Evolutionary conservation across 2,797 vertebrate species (phyloP), one percentile per base, ranked within the genome.

Genomic region (Triplophysa bombifrons): DNA sequence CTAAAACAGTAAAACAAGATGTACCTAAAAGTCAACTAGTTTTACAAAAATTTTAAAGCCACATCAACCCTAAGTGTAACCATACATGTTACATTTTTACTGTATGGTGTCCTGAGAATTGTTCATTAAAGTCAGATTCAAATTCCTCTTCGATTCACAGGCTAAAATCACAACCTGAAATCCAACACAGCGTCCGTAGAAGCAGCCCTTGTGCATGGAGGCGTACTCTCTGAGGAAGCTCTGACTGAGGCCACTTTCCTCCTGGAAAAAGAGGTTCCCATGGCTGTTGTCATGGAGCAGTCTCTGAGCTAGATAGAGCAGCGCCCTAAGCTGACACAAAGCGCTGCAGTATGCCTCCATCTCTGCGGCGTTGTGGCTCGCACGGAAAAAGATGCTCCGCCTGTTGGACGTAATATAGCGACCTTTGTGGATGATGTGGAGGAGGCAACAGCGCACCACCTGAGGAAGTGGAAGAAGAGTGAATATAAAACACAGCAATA

Each of bases 171-270:
- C 84, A 7, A 97, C 96, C 95, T 97, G 96, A 87, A 98, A 98
- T 78, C 96, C 96, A 38, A 98, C 91, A 83, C 96, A 98, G 46
- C 96, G 95, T 2, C 96, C 96, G 0, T 97, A 98, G 90, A 98
- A 98, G 90, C 96, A 97, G 30, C 95, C 96, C 84, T 96, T 97
- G 88, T 96, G 95, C 93, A 98, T 95, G 0, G 95, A 95, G 71
- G 94, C 81, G 41, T 96, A 97, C 84, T 98, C 96, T 0, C 84
- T 89, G 51, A 98, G 86, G 75, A 98, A 95, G 84, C 92, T 95
- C 69, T 95, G 91, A 0, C 91, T 95, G 55, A 97, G 90, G 61
- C 94, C 88, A 8, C 93, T 90, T 22, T 95, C 96, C 61, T 97
- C 95, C 0, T 93, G 88, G 71, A 94, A 95, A 88, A 97, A 98